phyloP scores from a whole-genome alignment of 2,113 vertebrate genomes.

The Fregetta grallaria region DNA sequence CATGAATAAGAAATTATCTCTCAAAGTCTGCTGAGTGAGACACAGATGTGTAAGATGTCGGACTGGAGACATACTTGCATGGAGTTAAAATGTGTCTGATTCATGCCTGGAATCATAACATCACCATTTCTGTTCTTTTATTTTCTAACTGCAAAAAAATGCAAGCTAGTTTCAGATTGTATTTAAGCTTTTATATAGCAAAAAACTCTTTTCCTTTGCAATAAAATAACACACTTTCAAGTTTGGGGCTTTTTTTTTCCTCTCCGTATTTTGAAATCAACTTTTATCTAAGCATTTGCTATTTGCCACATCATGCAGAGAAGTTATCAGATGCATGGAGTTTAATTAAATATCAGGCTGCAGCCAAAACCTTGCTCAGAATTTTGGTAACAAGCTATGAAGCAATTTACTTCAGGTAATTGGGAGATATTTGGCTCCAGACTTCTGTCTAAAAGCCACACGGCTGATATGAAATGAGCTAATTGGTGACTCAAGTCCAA shows the following conservation, averaged over 20 bases:
- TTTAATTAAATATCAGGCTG: constrained; percentile 44
- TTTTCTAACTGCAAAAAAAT: neutral
- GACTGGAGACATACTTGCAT: neutral
- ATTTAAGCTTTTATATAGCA: neutral
- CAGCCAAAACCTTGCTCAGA: constrained; percentile 24
- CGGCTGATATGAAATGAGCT: constrained; percentile 26
- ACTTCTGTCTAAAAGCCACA: constrained; percentile 20
- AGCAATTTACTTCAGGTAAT: constrained; percentile 54
- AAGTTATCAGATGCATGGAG: neutral
- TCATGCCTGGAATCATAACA: neutral
- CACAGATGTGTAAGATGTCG: neutral
- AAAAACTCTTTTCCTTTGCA: neutral
- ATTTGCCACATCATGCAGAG: neutral
- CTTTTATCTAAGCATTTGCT: neutral
- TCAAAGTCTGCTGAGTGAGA: neutral
- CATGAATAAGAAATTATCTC: neutral
- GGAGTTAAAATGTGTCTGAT: neutral
- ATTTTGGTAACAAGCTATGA: constrained; percentile 43
- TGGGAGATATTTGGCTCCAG: constrained; percentile 39
- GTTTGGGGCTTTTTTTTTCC: neutral
- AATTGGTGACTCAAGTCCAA: neutral
- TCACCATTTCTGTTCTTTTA: neutral
- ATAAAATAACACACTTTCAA: neutral
- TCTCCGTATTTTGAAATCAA: neutral
- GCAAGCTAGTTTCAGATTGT: neutral